Evolutionary conservation across 2,113 vertebrate species (phyloP).

Genomic region (Sylvietta virens): DNA sequence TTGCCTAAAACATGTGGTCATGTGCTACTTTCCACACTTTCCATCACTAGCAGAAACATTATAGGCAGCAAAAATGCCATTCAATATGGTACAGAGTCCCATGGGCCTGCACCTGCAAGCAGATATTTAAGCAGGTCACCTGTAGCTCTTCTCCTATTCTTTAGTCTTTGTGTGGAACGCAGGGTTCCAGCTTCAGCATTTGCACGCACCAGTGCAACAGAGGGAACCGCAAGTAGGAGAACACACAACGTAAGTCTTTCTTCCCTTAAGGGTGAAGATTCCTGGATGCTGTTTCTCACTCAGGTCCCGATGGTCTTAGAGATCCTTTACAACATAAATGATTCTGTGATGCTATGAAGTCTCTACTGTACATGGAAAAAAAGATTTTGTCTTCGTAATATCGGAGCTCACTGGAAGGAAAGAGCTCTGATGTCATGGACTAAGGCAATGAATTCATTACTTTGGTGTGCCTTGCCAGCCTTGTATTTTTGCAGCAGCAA

Average conservation of each 20-base stretch:
- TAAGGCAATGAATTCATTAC: not conserved
- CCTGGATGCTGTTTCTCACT: not conserved
- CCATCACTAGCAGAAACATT: not conserved
- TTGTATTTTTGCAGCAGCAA: not conserved
- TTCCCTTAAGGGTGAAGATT: not conserved
- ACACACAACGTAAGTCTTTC: not conserved
- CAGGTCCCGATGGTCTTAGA: not conserved
- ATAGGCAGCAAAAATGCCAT: not conserved
- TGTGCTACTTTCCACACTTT: not conserved
- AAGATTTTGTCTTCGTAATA: not conserved
- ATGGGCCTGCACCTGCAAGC: not conserved
- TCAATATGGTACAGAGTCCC: not conserved
- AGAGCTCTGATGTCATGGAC: not conserved
- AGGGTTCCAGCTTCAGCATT: not conserved
- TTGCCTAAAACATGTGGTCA: not conserved
- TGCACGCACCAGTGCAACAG: not conserved
- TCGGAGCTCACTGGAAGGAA: not conserved
- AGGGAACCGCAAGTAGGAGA: not conserved
- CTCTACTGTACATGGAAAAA: not conserved
- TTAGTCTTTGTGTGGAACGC: fast-evolving
- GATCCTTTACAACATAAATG: not conserved
- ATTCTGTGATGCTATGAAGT: not conserved
- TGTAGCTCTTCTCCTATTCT: not conserved
- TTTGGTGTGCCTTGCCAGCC: not conserved
- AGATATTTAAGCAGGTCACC: not conserved